These are phyloP conservation scores for Himalopsyche tibetana DNA, from an alignment of 2,888 invertebrate species.

Conservation along the genomic window DNA sequence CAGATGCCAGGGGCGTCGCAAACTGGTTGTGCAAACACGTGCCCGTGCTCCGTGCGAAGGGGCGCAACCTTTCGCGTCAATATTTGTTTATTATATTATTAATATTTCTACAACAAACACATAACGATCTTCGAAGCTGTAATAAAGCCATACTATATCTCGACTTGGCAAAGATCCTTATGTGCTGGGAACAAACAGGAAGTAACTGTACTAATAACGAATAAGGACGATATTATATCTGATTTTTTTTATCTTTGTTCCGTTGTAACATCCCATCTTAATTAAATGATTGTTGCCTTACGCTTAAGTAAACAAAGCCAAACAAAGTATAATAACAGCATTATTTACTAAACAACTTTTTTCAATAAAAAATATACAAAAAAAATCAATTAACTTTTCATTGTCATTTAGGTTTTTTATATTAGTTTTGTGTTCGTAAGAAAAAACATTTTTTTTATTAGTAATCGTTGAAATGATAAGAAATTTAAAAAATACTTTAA, in stretches of 20 bases:
- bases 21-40: conserved; percentile 53
- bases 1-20: conserved; percentile 54
- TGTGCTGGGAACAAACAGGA: conserved; percentile 34
- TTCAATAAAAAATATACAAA: no score
- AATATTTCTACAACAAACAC: conserved; percentile 34
- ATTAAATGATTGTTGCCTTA: background rate
- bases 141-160: conserved; percentile 31
- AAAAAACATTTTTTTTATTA: no score
- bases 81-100: conserved; percentile 30
- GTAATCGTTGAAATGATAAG: no score
- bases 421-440: no score
- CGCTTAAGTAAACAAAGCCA: background rate
- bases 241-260: conserved; percentile 20
- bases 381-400: no score
- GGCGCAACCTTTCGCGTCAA: conserved; percentile 30
- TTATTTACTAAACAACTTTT: no score
- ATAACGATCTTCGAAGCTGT: conserved; percentile 8
- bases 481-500: no score
- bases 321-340: background rate
- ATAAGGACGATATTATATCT: background rate
- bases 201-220: conserved; percentile 12
- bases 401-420: no score
- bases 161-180: conserved; percentile 19
- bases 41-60: background rate
- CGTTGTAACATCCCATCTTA: background rate